Evolutionary conservation across 2,888 invertebrate genomes (phyloP).

Genomic region (Platycnemis pennipes): DNA sequence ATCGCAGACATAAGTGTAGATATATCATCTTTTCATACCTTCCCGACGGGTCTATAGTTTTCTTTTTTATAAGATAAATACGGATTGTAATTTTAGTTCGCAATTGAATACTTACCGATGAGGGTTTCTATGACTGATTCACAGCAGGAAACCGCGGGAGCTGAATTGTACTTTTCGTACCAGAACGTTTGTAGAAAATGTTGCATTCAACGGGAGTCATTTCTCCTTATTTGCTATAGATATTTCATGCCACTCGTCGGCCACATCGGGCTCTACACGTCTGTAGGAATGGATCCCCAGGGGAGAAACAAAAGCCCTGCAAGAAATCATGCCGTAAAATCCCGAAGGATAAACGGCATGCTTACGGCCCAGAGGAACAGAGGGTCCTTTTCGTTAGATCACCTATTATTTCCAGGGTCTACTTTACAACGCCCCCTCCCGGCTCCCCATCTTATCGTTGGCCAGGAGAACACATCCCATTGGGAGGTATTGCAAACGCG

Average conservation of each 20-base stretch:
- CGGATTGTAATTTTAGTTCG: too few species aligned
- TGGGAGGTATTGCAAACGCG: slow-evolving; percentile 40
- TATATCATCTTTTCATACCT: too few species aligned
- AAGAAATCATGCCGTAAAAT: slow-evolving; percentile 1
- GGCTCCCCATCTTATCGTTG: background rate
- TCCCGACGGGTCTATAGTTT: too few species aligned
- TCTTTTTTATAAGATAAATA: too few species aligned
- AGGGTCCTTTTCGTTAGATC: slow-evolving; percentile 38
- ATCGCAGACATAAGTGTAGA: too few species aligned
- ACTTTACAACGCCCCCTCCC: background rate
- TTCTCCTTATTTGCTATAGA: background rate
- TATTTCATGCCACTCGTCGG: background rate
- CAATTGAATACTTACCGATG: too few species aligned
- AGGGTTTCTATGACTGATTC: too few species aligned
- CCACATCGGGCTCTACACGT: background rate
- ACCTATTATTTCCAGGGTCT: slow-evolving; percentile 44
- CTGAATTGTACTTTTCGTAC: too few species aligned
- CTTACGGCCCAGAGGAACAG: background rate
- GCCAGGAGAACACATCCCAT: slow-evolving; percentile 40
- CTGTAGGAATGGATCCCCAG: background rate
- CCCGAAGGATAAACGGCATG: background rate
- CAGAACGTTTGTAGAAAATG: too few species aligned
- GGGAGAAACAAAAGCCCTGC: background rate
- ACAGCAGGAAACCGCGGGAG: too few species aligned
- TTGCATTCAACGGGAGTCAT: background rate